phyloP scores from a whole-genome alignment of 1,140 invertebrate genomes.

The Drosophila nikananu region DNA sequence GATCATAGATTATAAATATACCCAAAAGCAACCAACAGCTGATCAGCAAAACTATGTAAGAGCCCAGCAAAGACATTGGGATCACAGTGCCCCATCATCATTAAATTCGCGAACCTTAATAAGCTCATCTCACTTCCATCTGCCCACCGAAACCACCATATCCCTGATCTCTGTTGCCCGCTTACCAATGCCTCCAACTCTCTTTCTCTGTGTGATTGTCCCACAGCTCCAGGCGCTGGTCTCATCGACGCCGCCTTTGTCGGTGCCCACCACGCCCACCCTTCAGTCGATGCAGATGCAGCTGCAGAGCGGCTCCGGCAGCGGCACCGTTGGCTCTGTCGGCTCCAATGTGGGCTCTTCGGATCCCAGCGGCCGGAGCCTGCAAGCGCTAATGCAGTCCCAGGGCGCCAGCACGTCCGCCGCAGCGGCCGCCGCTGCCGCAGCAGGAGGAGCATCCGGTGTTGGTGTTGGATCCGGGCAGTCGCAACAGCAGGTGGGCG shows the following conservation, averaged over 20 bases:
- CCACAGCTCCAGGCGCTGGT: slow-evolving; percentile 85
- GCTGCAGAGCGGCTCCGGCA: slow-evolving; percentile 71
- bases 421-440: slow-evolving; percentile 72
- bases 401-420: slow-evolving; percentile 73
- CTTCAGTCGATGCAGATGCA: slow-evolving; percentile 84
- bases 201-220: slow-evolving; percentile 35
- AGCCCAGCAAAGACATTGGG: slow-evolving; percentile 13
- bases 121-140: slow-evolving; percentile 1
- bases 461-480: slow-evolving; percentile 24
- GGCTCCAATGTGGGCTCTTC: slow-evolving; percentile 15
- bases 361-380: slow-evolving; percentile 71
- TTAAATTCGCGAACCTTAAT: neutral
- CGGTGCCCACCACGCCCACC: slow-evolving; percentile 80
- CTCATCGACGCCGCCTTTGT: slow-evolving; percentile 81
- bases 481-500: slow-evolving; percentile 39
- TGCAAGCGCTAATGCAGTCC: slow-evolving; percentile 72
- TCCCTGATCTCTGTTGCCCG: slow-evolving; percentile 43
- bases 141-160: slow-evolving; percentile 7
- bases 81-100: slow-evolving; percentile 2
- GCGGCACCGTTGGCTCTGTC: slow-evolving; percentile 9
- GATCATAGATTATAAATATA: neutral
- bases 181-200: slow-evolving; percentile 54
- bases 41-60: slow-evolving; percentile 72
- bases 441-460: slow-evolving; percentile 33
- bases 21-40: slow-evolving; percentile 65